Evolutionary conservation across 2,888 invertebrate genomes (phyloP).

Genomic region (Lithophane semibrunnea): DNA sequence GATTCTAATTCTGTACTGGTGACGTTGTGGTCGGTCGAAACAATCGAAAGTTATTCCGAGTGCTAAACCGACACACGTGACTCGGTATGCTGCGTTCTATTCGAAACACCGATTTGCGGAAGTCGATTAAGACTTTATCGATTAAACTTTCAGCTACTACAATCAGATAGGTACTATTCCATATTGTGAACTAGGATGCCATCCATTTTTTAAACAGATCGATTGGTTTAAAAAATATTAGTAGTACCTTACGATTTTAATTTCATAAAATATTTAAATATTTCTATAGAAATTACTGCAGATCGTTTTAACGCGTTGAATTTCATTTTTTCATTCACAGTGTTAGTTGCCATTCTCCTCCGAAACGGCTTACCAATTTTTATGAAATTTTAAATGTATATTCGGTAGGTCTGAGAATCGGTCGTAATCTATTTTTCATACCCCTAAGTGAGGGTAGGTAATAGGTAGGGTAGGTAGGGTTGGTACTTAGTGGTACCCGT

Average conservation of each 20-base stretch:
- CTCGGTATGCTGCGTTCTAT: slow-evolving; percentile 82
- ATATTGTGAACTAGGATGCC: not conserved
- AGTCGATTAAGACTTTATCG: slow-evolving; percentile 70
- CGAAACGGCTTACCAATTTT: no score
- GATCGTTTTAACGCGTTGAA: not conserved
- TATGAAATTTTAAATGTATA: no score
- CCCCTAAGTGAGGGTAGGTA: no score
- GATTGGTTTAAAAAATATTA: not conserved
- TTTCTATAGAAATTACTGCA: not conserved
- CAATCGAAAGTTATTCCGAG: slow-evolving; percentile 89
- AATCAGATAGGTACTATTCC: not conserved
- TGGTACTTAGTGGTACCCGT: no score
- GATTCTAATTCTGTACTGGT: slow-evolving; percentile 85
- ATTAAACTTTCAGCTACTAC: slow-evolving; percentile 31
- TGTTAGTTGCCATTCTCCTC: no score
- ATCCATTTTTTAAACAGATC: no score
- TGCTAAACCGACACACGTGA: slow-evolving; percentile 84
- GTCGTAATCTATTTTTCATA: no score
- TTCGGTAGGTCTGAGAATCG: no score
- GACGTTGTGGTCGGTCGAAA: slow-evolving; percentile 84
- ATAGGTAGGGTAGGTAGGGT: no score
- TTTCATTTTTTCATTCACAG: no score
- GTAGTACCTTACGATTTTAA: not conserved
- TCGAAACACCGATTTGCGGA: slow-evolving; percentile 79
- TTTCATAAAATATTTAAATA: not conserved